Conservation (phyloP, 1,140 invertebrate genomes). For the Arctopsyche grandis region DNA sequence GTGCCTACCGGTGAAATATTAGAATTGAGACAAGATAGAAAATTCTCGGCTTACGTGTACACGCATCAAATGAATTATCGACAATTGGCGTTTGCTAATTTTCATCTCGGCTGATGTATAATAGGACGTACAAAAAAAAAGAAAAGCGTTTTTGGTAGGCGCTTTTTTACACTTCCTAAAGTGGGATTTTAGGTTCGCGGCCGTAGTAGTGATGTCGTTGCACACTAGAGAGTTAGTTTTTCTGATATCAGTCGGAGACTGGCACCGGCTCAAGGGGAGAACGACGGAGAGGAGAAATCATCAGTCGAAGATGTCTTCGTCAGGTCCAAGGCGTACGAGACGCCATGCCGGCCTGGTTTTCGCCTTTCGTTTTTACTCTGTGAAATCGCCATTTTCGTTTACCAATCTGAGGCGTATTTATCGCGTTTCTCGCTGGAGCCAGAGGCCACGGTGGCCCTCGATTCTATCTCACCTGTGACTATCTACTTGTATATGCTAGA, state of each 20-base stretch:
- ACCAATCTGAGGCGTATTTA: background rate
- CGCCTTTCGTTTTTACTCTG: slow-evolving; percentile 49
- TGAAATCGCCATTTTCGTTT: slow-evolving; percentile 52
- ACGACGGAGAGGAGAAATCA: slow-evolving; percentile 21
- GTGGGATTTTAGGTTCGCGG: background rate
- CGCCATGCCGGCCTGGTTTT: slow-evolving; percentile 43
- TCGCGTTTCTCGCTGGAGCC: background rate
- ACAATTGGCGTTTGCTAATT: background rate
- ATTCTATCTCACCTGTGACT: background rate
- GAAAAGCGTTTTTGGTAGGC: background rate
- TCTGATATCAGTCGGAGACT: slow-evolving; percentile 32
- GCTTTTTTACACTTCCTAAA: slow-evolving; percentile 2
- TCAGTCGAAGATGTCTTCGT: slow-evolving; percentile 11
- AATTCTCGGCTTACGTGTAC: background rate
- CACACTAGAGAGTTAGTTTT: slow-evolving; percentile 19
- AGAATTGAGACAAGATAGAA: background rate
- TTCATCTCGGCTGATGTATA: background rate
- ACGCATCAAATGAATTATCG: background rate
- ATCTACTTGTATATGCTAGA: too few relatives aligned
- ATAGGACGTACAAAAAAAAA: background rate
- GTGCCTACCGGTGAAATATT: background rate
- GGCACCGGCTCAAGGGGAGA: slow-evolving; percentile 2
- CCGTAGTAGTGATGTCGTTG: background rate
- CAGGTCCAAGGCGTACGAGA: background rate
- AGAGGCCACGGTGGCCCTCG: background rate